Evolutionary conservation across 1,140 invertebrate species (phyloP).

Genomic region (Tetragonula clypearis): DNA sequence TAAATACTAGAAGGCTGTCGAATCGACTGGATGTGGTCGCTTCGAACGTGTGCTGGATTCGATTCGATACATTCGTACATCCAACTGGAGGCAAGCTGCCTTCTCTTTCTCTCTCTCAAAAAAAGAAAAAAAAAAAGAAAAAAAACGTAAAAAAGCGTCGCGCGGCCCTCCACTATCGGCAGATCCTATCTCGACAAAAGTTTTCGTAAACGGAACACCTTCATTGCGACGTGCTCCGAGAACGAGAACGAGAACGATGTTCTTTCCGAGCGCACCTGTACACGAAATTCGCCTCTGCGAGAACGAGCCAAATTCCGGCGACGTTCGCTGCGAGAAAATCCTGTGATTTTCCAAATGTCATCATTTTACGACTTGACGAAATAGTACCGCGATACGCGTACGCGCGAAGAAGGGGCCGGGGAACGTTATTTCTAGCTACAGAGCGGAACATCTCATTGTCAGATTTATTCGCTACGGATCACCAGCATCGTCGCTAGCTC

Average conservation of each 20-base stretch:
- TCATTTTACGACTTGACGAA: no score
- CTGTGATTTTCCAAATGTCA: neutral
- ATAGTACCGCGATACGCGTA: neutral
- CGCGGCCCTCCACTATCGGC: slow-evolving; percentile 6
- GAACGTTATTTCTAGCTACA: neutral
- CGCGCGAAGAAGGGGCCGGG: neutral
- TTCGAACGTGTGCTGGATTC: neutral
- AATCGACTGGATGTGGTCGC: neutral
- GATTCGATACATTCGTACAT: neutral
- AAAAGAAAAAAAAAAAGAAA: no score
- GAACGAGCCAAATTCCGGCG: neutral
- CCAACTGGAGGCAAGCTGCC: neutral
- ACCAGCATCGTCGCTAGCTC: neutral
- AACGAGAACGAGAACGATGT: neutral
- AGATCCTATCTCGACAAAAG: slow-evolving; percentile 44
- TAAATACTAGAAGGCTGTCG: slow-evolving; percentile 3
- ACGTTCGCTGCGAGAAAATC: neutral
- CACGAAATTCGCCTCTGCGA: neutral
- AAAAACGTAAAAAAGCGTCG: no score
- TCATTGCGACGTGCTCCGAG: neutral
- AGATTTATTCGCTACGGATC: neutral
- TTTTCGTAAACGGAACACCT: slow-evolving; percentile 41
- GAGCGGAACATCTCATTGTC: neutral
- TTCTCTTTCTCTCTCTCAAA: neutral
- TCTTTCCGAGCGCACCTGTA: neutral